Conservation (phyloP, 2,797 vertebrate species). For the Dromococcyx pavoninus region DNA sequence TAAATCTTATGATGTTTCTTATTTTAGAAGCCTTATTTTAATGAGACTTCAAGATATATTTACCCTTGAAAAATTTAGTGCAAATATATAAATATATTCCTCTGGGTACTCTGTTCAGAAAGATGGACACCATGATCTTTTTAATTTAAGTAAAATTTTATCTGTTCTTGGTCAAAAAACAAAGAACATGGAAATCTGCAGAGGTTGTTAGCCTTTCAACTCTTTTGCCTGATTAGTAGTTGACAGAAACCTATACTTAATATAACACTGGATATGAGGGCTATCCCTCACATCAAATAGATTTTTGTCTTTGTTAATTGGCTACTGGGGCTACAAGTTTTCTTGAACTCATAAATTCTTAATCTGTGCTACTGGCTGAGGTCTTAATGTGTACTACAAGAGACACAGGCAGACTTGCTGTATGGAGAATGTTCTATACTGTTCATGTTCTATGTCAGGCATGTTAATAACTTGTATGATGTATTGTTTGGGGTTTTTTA, state of each 20-base stretch:
- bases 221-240: neutral
- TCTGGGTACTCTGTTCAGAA: neutral
- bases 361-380: neutral
- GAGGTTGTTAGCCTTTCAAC: neutral
- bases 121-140: neutral
- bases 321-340: neutral
- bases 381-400: neutral
- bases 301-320: neutral
- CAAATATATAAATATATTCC: neutral
- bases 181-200: neutral
- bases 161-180: neutral
- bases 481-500: no score
- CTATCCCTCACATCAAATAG: fast-evolving
- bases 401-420: neutral
- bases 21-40: neutral
- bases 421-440: neutral
- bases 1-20: neutral
- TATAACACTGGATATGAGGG: neutral
- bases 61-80: neutral
- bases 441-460: neutral
- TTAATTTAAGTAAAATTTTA: neutral
- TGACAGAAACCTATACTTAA: neutral
- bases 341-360: neutral
- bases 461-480: neutral
- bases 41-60: neutral